Conservation (phyloP, 2,113 vertebrate genomes). For the Trichomycterus rosablanca region DNA sequence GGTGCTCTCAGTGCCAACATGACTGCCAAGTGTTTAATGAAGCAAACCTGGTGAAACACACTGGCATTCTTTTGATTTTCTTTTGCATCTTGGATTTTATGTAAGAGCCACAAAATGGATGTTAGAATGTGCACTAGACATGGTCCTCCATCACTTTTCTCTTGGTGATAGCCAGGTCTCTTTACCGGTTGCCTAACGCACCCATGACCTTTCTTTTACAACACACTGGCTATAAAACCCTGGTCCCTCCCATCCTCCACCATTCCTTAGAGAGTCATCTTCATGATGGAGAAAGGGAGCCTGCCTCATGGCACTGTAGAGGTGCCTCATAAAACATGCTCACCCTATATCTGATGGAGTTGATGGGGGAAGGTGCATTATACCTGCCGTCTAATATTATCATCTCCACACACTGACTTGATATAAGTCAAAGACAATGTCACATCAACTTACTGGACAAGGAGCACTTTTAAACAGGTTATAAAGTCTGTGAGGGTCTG, state of each 20-base stretch:
- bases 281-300: slow-evolving; percentile 12
- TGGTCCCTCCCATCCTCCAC: slow-evolving; percentile 12
- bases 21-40: background rate
- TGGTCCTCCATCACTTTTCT: background rate
- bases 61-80: background rate
- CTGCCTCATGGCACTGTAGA: slow-evolving; percentile 35
- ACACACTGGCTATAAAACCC: background rate
- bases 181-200: background rate
- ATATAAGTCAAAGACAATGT: slow-evolving; percentile 56
- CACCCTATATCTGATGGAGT: slow-evolving; percentile 46
- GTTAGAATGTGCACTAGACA: background rate
- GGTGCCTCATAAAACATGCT: slow-evolving; percentile 60
- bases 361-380: slow-evolving; percentile 53
- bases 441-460: slow-evolving; percentile 54
- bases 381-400: slow-evolving; percentile 54
- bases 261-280: slow-evolving; percentile 29
- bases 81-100: background rate
- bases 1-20: background rate
- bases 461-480: slow-evolving; percentile 34
- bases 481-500: slow-evolving; percentile 16
- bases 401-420: slow-evolving; percentile 49
- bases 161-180: background rate
- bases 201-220: slow-evolving; percentile 2
- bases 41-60: background rate
- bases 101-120: background rate